Conservation (phyloP, 1,140 invertebrate genomes). For the Drosophila tristis region DNA sequence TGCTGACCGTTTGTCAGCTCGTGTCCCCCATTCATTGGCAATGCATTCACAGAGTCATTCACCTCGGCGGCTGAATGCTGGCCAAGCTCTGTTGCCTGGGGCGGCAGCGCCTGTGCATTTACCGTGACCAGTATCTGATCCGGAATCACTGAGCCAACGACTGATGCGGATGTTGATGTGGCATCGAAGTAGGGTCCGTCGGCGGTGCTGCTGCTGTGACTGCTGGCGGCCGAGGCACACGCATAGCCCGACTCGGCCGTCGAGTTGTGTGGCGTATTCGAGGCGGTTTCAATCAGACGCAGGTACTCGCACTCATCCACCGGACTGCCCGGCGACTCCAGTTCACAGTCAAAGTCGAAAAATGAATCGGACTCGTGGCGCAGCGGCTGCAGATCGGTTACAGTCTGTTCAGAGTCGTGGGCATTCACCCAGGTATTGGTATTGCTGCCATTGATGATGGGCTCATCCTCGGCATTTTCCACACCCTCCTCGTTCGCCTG, state of each 20-base stretch:
- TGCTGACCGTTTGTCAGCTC: conserved; percentile 48
- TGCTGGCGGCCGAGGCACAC: conserved; percentile 83
- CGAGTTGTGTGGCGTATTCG: conserved; percentile 83
- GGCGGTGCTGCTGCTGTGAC: conserved; percentile 76
- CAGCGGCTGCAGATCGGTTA: conserved; percentile 83
- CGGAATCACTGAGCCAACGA: conserved; percentile 11
- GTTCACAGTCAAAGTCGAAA: conserved; percentile 87
- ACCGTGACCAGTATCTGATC: conserved; percentile 39
- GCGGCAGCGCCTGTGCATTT: conserved; percentile 52
- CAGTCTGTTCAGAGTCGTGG: conserved; percentile 72
- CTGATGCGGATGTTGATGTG: conserved; percentile 17
- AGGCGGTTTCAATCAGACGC: conserved; percentile 84
- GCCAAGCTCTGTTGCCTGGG: conserved; percentile 10
- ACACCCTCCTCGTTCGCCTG: conserved; percentile 72
- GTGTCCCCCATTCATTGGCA: conserved; percentile 54
- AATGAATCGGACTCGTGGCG: conserved; percentile 86
- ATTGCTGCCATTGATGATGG: conserved; percentile 75
- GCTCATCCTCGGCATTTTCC: conserved; percentile 72
- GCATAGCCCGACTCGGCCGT: conserved; percentile 85
- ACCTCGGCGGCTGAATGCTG: conserved; percentile 34
- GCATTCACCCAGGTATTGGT: conserved; percentile 76
- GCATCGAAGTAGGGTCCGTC: conserved; percentile 86
- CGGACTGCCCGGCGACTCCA: conserved; percentile 88
- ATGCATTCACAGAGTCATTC: conserved; percentile 38
- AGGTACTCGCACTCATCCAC: conserved; percentile 86